These are phyloP conservation scores for Ovis canadensis DNA, from an alignment of 2,113 vertebrate species.

Conservation along the genomic window DNA sequence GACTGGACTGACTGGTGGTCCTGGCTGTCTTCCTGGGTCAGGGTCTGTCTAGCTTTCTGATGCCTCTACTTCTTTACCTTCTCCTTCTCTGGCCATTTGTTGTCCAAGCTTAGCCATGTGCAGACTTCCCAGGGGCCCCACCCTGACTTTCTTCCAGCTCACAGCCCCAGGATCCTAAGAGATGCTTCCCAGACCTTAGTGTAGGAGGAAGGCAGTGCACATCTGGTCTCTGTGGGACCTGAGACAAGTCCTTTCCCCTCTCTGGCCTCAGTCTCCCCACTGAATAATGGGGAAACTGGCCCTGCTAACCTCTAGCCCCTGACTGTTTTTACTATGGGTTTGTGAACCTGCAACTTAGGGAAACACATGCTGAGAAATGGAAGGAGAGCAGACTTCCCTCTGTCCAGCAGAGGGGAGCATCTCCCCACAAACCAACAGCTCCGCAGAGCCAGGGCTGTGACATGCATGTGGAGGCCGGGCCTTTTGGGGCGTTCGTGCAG, in stretches of 20 bases:
- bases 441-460: accelerated
- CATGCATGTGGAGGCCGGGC: accelerated
- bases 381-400: background rate
- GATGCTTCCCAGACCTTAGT: background rate
- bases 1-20: background rate
- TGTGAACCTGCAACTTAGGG: background rate
- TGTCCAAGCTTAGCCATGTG: background rate
- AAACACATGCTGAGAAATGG: background rate
- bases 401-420: conserved; percentile 58
- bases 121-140: background rate
- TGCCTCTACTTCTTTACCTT: background rate
- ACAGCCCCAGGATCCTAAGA: background rate
- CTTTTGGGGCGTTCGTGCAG: background rate
- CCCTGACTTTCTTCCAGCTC: background rate
- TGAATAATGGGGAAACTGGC: background rate
- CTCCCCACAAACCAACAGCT: background rate
- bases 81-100: background rate
- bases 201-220: accelerated
- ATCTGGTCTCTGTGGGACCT: background rate
- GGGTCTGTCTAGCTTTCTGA: background rate
- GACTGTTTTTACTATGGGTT: background rate
- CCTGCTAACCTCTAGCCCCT: background rate
- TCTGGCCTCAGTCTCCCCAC: background rate
- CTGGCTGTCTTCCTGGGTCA: background rate
- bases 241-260: background rate